A percentile compares a stretch with the other conserved stretches of the same genome.
phyloP scores from a whole-genome alignment of 2,113 vertebrate species.

The Catagonus wagneri region DNA sequence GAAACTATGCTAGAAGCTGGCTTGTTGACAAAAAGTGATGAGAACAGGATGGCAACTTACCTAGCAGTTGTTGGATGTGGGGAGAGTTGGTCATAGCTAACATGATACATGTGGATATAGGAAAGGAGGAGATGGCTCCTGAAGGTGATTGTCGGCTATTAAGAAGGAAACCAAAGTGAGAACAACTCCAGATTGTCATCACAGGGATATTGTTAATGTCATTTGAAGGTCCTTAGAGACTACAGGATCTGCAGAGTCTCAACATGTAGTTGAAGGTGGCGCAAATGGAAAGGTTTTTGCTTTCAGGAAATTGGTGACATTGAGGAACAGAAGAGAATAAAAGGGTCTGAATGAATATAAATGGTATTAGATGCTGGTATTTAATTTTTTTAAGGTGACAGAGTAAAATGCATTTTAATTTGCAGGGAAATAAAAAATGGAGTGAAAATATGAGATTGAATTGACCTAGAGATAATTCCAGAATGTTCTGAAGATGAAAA shows the following conservation, averaged over 20 bases:
- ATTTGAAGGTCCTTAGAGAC: not conserved
- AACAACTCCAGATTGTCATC: not conserved
- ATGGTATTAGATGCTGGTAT: not conserved
- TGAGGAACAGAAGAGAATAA: not conserved
- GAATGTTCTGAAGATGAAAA: constrained; percentile 48
- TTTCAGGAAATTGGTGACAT: not conserved
- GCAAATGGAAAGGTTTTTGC: not conserved
- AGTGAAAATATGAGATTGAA: constrained; percentile 49
- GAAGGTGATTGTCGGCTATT: not conserved
- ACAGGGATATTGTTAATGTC: not conserved
- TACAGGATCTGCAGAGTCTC: not conserved
- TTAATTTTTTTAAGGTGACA: constrained; percentile 43
- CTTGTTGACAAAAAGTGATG: not conserved
- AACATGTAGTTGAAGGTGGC: not conserved
- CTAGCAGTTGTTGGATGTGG: not conserved
- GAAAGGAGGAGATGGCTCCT: not conserved
- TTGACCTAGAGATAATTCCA: constrained; percentile 57
- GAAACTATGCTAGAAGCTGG: constrained; percentile 1
- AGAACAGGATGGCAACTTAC: not conserved
- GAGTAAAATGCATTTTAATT: constrained; percentile 61
- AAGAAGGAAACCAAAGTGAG: constrained; percentile 10
- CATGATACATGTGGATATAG: not conserved
- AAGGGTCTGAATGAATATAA: constrained; percentile 9
- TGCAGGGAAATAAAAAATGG: constrained; percentile 17
- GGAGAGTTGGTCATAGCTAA: not conserved